Base-by-base conservation (phyloP, 2,797 vertebrate genomes). In the Hipposideros larvatus region DNA sequence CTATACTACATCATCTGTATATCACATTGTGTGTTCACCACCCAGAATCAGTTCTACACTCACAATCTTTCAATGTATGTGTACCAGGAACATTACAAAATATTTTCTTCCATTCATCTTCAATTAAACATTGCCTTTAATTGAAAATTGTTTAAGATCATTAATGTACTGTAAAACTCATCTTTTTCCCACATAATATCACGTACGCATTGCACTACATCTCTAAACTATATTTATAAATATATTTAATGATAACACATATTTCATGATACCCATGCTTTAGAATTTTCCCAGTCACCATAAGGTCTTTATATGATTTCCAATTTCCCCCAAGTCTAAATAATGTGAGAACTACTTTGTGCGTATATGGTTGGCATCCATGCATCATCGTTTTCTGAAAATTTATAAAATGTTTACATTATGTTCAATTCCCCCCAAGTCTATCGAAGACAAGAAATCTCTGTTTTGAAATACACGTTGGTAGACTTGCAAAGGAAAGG, bases 61-160 rank as follows among this genome's bases (percentile, higher is more conserved):
- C 24, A 87, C 11, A 57, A 55, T 77, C 19, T 85, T 90, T 73
- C 28, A 26, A 82, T 8, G 13, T 41, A 48, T 16, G 48, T 4
- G 13, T 87, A 11, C 34, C 46, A 71, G 4, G 43, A 73, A 87
- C 7, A 48, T 68, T 34, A 68, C 10, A 63, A 84, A 95, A 51
- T 78, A 68, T 65, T 75, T 90, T 92, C 43, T 82, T 55, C 70
- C 41, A 68, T 74, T 78, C 34, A 18, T 82, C 73, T 78, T 84
- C 51, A 74, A 10, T 74, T 86, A 88, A 91, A 94, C 68, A 73
- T 48, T 53, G 9, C 31, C n/a, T 78, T 48, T 63, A 46, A 9
- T 37, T 96, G 73, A 91, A 92, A 68, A 73, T 48, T 65, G 4
- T 57, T 57, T 57, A 59, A 46, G 11, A 71, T 79, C 26, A 46